These are phyloP conservation scores for Ia io DNA, from an alignment of 2,113 vertebrate species.

Conservation along the genomic window DNA sequence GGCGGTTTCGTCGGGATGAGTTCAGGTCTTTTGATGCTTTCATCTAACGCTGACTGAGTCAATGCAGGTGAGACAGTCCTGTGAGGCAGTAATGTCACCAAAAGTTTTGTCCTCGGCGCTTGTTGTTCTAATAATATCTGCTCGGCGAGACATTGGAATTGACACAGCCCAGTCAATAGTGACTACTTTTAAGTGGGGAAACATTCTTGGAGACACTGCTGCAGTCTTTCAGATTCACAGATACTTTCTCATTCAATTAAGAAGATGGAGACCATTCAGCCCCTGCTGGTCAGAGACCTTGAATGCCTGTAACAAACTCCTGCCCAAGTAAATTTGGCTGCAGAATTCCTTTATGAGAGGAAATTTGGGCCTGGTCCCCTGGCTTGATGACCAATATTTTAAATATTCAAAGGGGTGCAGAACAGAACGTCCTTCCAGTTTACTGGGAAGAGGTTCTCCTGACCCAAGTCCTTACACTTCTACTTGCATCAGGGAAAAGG, in stretches of 20 bases:
- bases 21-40: conserved; percentile 39
- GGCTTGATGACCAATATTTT: conserved; percentile 53
- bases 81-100: conserved; percentile 42
- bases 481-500: not conserved
- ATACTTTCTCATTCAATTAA: conserved; percentile 86
- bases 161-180: conserved; percentile 81
- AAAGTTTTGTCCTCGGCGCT: conserved; percentile 67
- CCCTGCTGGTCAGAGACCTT: conserved; percentile 77
- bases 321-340: conserved; percentile 78
- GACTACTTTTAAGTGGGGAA: conserved; percentile 79
- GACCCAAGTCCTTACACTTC: not conserved
- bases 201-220: conserved; percentile 72
- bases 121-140: conserved; percentile 78
- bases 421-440: conserved; percentile 16
- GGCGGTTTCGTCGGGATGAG: not conserved
- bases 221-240: conserved; percentile 78
- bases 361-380: conserved; percentile 67
- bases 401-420: conserved; percentile 36
- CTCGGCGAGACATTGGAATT: conserved; percentile 76
- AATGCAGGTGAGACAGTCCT: conserved; percentile 40
- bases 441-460: not conserved
- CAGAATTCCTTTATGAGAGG: conserved; percentile 79
- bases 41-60: conserved; percentile 43
- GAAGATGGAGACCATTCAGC: conserved; percentile 83
- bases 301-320: conserved; percentile 82